A percentile compares a stretch with the other conserved stretches of the same genome.
Conservation (phyloP, 2,113 vertebrate species). For the Nipponia nippon region DNA sequence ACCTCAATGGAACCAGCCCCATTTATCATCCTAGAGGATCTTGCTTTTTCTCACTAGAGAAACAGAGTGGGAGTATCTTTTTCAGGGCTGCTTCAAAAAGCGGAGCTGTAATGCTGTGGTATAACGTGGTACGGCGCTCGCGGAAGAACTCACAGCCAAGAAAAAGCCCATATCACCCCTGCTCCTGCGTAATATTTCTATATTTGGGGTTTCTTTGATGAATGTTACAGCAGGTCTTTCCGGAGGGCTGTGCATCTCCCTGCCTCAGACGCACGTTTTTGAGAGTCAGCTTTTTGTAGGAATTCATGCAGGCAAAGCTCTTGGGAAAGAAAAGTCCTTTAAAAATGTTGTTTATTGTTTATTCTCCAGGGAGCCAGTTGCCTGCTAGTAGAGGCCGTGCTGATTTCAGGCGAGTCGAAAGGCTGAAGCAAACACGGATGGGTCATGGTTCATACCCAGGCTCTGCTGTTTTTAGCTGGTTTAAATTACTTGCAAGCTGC, state of each 20-base stretch:
- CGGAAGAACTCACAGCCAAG: neutral
- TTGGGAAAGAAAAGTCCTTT: neutral
- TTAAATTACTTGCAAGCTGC: neutral
- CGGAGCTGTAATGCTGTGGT: rapidly evolving
- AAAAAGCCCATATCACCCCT: neutral
- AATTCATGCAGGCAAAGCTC: neutral
- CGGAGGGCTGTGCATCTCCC: neutral
- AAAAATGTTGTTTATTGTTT: neutral
- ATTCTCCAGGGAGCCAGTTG: neutral
- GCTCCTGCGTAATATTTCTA: neutral
- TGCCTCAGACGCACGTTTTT: neutral
- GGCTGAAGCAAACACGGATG: neutral
- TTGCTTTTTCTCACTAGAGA: neutral
- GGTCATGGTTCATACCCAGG: neutral
- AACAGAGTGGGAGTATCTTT: neutral
- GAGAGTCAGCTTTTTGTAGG: neutral
- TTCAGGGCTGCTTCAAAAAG: neutral
- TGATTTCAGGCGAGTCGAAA: neutral
- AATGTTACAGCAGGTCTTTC: neutral
- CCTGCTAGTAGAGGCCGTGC: neutral
- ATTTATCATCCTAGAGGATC: neutral
- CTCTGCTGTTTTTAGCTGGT: neutral
- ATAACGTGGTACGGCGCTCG: rapidly evolving
- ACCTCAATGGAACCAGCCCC: neutral
- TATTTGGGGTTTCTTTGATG: neutral